Base-by-base conservation (phyloP, 2,888 invertebrate genomes). In the Choreutis nemorana region DNA sequence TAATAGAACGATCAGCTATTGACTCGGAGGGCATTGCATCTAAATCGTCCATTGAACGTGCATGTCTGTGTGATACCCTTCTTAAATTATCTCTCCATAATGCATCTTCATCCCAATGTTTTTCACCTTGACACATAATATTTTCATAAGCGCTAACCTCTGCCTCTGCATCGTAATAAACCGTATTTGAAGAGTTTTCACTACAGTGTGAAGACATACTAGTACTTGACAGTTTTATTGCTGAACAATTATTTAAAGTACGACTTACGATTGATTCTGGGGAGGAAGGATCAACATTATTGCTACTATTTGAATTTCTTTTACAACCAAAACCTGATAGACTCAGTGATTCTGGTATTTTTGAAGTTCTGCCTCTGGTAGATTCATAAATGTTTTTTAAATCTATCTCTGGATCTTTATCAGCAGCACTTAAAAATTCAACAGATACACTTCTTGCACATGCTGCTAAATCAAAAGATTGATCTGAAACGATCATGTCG, bases 91-190 rank as follows among this genome's bases (percentile, higher is more conserved):
- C 91, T 31, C 88, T 81, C 92, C 92, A 92, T 15, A 91, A 68
- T 4, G 84, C 72, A 63, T 92, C 91, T 63, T 92, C 90, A 51
- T 91, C 91, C 91, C 91, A 91, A 21, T 89, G 82, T 55, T 87
- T 86, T 47, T 88, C 88, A 27, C 87, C 87, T 48, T 83, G 83
- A 33, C 70, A 73, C 21, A 65, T 53, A 10, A 78, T 44, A 46
- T 78, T 78, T 56, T 78, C 78, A 43, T 78, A 78, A 6, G 72
- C 60, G 45, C 62, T 52, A 14, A 73, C 66, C 50, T 78, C 78
- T 14, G 75, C 66, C 50, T 75, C 75, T 10, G 77, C 77, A 29
- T 78, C 77, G 35, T 78, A 75, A 45, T 75, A 75, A 18, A 77
- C 77, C 7, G 77, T 78, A 37, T 68, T 78, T 25, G 77, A 78